Base-by-base conservation (phyloP, 2,113 vertebrate genomes). In the Petrocephalus zakoni region DNA sequence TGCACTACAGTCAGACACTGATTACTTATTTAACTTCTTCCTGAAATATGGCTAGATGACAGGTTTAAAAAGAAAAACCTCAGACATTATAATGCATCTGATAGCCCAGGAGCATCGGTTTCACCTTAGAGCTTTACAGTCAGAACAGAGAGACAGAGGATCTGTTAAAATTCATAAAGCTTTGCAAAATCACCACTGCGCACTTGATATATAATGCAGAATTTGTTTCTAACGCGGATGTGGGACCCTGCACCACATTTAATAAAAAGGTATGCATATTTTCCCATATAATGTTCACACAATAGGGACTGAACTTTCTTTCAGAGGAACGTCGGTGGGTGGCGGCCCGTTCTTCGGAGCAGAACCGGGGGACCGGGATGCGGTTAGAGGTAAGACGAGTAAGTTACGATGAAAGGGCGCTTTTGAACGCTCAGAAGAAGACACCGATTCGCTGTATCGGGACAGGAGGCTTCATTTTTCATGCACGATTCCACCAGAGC, bases 401-500 rank as follows among this genome's bases (percentile, higher is more conserved):
- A n/a, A 55, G 49, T 86, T 55, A 55, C 0, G 89, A 94, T 95
- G 93, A 91, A 94, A 94, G 93, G 95, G 95, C 94, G 94, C 94
- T 94, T 86, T 95, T 94, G 25, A 78, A 29, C 29, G 49, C 52
- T 95, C 93, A 91, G 89, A 88, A 89, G 93, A 92, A 85, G 78
- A 46, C 47, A 90, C 94, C 92, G 93, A 93, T 95, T 95, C 95
- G 93, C 93, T 94, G 94, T 91, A 92, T 90, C 89, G 15, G 87
- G 94, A 94, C 89, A 87, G 58, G 85, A 93, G 90, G 87, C 90
- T 91, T 93, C 93, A 95, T 95, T 94, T 94, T 92, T 94, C 94
- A 95, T 93, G 92, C 89, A 94, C 90, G 93, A 95, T 95, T 95
- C 93, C 94, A 94, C 88, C 90, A 21, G 21, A 11, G 46, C 42